phyloP scores from a whole-genome alignment of 2,888 invertebrate genomes.

The Nesidiocoris tenuis region DNA sequence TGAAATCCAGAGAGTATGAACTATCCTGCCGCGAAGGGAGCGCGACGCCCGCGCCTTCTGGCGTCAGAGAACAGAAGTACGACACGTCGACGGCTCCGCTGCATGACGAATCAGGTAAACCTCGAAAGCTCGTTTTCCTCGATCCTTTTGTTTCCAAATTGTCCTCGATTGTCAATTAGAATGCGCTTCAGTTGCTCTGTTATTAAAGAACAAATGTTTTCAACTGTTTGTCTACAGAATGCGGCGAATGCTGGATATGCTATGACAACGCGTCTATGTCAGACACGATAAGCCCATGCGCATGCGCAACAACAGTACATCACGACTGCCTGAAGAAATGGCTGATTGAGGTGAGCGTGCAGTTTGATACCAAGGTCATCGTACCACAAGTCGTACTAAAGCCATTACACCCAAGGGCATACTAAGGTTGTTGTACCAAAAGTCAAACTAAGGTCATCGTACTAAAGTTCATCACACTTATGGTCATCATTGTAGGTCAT shows the following conservation, averaged over 20 bases:
- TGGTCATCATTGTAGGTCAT: too few relatives aligned
- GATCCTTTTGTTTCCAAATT: background rate
- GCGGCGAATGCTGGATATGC: conserved; percentile 86
- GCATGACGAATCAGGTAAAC: conserved; percentile 18
- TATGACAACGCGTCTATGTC: conserved; percentile 73
- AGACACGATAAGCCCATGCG: conserved; percentile 85
- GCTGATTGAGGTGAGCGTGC: conserved; percentile 85
- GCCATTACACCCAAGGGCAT: too few relatives aligned
- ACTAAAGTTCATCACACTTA: too few relatives aligned
- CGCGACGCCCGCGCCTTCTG: background rate
- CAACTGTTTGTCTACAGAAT: conserved; percentile 1
- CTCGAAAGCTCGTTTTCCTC: background rate
- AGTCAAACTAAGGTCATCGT: too few relatives aligned
- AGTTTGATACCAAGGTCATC: too few relatives aligned
- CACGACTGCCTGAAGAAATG: conserved; percentile 58
- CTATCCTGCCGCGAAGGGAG: background rate
- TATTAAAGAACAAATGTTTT: background rate
- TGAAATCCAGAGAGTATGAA: conserved; percentile 57
- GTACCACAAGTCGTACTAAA: too few relatives aligned
- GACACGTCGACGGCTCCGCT: conserved; percentile 5
- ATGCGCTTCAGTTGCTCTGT: too few relatives aligned
- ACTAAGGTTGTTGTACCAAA: too few relatives aligned
- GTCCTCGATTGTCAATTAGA: background rate
- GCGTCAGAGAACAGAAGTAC: conserved; percentile 10
- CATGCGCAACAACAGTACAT: conserved; percentile 58